phyloP scores from a whole-genome alignment of 2,888 invertebrate genomes.

The Ferdinandea cuprea region DNA sequence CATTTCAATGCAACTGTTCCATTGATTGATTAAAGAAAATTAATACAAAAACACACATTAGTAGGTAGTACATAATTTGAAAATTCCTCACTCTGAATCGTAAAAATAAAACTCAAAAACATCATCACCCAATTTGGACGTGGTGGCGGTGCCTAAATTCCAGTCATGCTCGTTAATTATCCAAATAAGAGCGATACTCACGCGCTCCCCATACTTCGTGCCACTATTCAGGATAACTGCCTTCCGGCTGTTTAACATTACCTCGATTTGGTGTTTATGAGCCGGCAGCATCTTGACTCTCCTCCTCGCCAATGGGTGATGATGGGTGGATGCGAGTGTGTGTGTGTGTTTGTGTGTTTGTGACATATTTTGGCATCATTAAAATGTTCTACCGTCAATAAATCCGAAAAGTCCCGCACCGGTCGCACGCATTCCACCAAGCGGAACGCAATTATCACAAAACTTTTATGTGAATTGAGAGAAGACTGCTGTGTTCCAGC shows the following conservation, averaged over 20 bases:
- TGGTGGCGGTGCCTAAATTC: conserved; percentile 51
- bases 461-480: conserved; percentile 65
- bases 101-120: conserved; percentile 18
- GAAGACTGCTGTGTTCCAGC: neutral
- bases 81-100: conserved; percentile 1
- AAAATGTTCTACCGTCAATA: conserved; percentile 72
- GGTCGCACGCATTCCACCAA: conserved; percentile 61
- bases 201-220: conserved; percentile 8
- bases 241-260: conserved; percentile 65
- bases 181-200: conserved; percentile 59
- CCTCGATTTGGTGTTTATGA: conserved; percentile 74
- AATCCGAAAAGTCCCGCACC: conserved; percentile 64
- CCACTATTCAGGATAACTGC: conserved; percentile 59
- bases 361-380: conserved; percentile 74
- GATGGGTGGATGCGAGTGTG: no score
- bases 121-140: conserved; percentile 68
- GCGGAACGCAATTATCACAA: conserved; percentile 74
- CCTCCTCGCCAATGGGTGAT: neutral
- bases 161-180: conserved; percentile 73
- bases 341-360: conserved; percentile 20
- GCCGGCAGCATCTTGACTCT: conserved; percentile 32
- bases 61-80: neutral
- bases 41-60: neutral
- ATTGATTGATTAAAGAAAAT: neutral
- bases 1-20: neutral